These are phyloP conservation scores for Calephelis nemesis DNA, from an alignment of 1,140 invertebrate genomes.

Conservation along the genomic window DNA sequence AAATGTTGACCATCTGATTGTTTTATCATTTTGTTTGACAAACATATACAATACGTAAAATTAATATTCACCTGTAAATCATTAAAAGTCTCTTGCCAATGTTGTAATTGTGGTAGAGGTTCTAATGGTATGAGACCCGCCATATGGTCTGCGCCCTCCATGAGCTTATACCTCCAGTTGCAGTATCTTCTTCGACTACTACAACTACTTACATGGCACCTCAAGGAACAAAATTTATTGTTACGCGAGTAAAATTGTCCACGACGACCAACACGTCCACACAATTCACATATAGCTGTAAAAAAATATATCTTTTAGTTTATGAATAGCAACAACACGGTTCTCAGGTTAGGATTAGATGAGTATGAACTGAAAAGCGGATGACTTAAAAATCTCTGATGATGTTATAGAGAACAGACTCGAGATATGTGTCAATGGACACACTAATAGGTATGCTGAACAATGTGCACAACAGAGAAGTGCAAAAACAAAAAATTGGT, in stretches of 20 bases:
- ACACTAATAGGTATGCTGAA: no score
- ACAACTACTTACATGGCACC: slow-evolving; percentile 59
- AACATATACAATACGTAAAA: background rate
- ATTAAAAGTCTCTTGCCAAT: slow-evolving; percentile 63
- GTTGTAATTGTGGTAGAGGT: slow-evolving; percentile 70
- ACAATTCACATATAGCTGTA: slow-evolving; percentile 71
- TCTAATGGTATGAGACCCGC: slow-evolving; percentile 73
- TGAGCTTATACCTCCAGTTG: slow-evolving; percentile 73
- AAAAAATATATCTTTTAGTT: slow-evolving; percentile 24
- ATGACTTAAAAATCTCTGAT: no score
- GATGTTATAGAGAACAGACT: no score
- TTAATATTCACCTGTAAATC: slow-evolving; percentile 58
- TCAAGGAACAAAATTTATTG: slow-evolving; percentile 63
- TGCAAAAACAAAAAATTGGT: no score
- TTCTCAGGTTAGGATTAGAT: no score
- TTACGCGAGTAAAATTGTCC: slow-evolving; percentile 59
- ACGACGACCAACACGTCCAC: slow-evolving; percentile 60
- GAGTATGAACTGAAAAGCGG: no score
- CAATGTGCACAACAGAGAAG: no score
- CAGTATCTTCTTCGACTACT: slow-evolving; percentile 48
- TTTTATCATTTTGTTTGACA: no score
- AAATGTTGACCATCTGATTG: no score
- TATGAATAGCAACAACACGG: no score
- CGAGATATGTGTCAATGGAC: no score
- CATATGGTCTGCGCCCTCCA: slow-evolving; percentile 74